phyloP scores from a whole-genome alignment of 1,140 invertebrate species.

The Orussus abietinus region DNA sequence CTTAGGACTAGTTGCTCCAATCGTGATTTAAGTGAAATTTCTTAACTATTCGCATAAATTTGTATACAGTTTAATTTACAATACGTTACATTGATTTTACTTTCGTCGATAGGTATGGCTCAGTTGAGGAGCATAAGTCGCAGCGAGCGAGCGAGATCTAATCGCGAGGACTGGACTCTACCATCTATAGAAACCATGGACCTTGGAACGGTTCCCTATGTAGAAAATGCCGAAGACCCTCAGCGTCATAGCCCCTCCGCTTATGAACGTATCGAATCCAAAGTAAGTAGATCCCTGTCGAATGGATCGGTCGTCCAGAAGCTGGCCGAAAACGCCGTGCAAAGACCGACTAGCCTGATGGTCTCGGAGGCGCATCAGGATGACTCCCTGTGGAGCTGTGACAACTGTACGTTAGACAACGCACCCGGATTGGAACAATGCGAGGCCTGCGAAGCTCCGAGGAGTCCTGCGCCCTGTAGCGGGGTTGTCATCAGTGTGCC shows the following conservation, averaged over 20 bases:
- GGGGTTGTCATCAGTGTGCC: slow-evolving; percentile 56
- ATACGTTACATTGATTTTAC: slow-evolving; percentile 4
- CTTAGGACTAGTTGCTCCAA: too few relatives aligned
- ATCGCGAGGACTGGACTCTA: slow-evolving; percentile 43
- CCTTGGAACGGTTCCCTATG: slow-evolving; percentile 32
- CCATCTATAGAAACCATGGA: slow-evolving; percentile 42
- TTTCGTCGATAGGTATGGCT: slow-evolving; percentile 36
- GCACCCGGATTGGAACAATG: slow-evolving; percentile 52
- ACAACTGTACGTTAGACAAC: slow-evolving; percentile 60
- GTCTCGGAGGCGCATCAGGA: slow-evolving; percentile 39
- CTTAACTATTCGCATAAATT: background rate
- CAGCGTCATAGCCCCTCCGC: slow-evolving; percentile 54
- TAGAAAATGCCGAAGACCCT: slow-evolving; percentile 34
- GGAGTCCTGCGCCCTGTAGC: slow-evolving; percentile 51
- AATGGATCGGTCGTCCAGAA: slow-evolving; percentile 52
- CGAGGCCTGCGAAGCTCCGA: slow-evolving; percentile 63
- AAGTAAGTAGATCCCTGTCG: slow-evolving; percentile 56
- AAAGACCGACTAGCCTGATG: slow-evolving; percentile 44
- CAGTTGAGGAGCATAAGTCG: slow-evolving; percentile 45
- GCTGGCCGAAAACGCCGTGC: slow-evolving; percentile 32
- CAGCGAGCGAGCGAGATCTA: slow-evolving; percentile 29
- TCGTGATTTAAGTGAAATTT: slow-evolving; percentile 26
- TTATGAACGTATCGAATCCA: slow-evolving; percentile 59
- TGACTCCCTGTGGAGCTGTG: slow-evolving; percentile 57
- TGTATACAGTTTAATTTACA: background rate